Percentiles rank a stretch among this genome's conserved stretches.
Evolutionary conservation across 2,888 invertebrate species (phyloP).

Genomic region (Chironomus riparius): DNA sequence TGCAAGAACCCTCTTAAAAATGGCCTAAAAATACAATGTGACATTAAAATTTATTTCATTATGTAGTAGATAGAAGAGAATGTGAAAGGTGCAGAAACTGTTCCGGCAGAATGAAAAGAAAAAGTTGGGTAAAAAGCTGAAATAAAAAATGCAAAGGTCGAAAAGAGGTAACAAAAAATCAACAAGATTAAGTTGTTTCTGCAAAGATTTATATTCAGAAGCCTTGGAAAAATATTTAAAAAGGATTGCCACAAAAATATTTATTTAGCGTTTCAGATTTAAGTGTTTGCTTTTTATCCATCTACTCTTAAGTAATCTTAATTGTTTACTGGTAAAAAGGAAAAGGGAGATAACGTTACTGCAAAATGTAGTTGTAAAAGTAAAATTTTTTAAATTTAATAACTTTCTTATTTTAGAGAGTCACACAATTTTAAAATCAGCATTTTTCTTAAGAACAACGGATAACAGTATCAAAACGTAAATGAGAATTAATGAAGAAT

Average conservation of each 20-base stretch:
- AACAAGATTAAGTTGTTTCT: neutral
- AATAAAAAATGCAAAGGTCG: neutral
- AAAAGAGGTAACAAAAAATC: neutral
- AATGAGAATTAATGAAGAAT: neutral
- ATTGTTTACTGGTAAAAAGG: neutral
- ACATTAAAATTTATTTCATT: neutral
- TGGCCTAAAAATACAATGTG: neutral
- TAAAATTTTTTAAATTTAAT: no score
- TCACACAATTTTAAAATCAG: no score
- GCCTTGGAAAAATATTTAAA: neutral
- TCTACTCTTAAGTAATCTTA: neutral
- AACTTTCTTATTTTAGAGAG: no score
- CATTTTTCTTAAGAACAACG: no score
- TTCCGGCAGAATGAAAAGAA: no score
- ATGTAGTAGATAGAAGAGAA: neutral
- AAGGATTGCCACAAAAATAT: neutral
- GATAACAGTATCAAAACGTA: neutral
- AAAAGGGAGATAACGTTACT: no score
- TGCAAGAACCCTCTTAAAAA: neutral
- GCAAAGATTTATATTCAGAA: neutral
- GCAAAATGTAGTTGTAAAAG: no score
- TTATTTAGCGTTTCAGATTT: neutral
- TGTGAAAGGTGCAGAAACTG: neutral
- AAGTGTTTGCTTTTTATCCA: neutral
- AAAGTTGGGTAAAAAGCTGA: neutral